Conservation (phyloP, 2,797 vertebrate species). For the Acanthiza pusilla region DNA sequence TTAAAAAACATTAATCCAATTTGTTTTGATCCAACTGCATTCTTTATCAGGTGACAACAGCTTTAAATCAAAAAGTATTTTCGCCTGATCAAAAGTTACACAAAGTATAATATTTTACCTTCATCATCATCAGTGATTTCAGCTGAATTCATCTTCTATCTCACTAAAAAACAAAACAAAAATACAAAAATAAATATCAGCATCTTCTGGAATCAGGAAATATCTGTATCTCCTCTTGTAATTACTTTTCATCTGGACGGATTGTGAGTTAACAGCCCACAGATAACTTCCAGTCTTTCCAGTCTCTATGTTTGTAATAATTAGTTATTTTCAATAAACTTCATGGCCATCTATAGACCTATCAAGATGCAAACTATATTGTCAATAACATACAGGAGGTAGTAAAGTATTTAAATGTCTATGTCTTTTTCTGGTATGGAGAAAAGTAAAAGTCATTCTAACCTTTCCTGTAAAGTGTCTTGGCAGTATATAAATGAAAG, state of each 20-base stretch:
- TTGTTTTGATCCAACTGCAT: not conserved
- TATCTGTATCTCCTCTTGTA: not conserved
- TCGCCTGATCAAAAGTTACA: not conserved
- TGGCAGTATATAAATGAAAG: not conserved
- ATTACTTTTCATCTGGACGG: not conserved
- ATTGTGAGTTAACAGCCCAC: not conserved
- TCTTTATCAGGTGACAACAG: not conserved
- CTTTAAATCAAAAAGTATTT: not conserved
- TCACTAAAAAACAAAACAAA: constrained; percentile 67
- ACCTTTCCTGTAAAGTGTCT: not conserved
- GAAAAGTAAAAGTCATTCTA: not conserved
- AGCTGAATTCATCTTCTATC: constrained; percentile 80
- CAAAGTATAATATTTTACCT: constrained; percentile 64
- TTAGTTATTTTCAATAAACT: not conserved
- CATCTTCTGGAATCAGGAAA: not conserved
- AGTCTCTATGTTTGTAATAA: not conserved
- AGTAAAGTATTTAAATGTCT: not conserved
- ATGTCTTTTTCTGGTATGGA: not conserved
- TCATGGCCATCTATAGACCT: not conserved
- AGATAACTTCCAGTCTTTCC: not conserved
- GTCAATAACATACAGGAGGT: not conserved
- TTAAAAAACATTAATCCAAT: not conserved
- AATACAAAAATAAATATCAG: not conserved
- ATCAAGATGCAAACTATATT: not conserved
- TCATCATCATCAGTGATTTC: constrained; percentile 77